These are phyloP conservation scores for Tenthredo livida DNA, from an alignment of 2,888 invertebrate genomes.

Conservation along the genomic window DNA sequence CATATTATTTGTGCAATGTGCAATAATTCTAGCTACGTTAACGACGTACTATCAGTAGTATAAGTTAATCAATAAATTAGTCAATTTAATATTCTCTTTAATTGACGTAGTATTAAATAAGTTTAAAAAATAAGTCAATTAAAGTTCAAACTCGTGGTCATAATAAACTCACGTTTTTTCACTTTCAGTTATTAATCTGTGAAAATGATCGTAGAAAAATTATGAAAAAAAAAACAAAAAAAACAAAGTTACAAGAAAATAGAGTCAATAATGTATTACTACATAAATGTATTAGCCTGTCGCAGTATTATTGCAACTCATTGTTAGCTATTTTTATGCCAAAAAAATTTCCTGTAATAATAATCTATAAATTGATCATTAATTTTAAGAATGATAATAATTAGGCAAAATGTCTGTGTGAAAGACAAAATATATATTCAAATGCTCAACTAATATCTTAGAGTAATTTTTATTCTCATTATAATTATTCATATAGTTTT, in stretches of 20 bases:
- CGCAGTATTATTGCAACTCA: constrained; percentile 24
- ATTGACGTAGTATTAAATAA: constrained; percentile 12
- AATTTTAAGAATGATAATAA: constrained; percentile 6
- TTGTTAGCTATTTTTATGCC: constrained; percentile 31
- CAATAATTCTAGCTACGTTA: constrained; percentile 18
- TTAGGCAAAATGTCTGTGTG: background rate
- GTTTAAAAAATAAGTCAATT: constrained; percentile 45
- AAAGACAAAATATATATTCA: constrained; percentile 10
- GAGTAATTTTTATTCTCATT: background rate
- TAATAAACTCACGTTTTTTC: constrained; percentile 4
- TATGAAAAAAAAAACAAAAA: too few relatives aligned
- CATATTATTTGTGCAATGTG: constrained; percentile 33
- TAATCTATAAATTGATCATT: constrained; percentile 23
- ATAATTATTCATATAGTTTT: background rate
- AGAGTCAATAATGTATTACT: constrained; percentile 16
- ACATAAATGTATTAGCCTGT: background rate
- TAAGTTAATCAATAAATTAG: constrained; percentile 9
- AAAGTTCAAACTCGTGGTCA: constrained; percentile 29
- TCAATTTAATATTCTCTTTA: constrained; percentile 14
- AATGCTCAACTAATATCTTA: constrained; percentile 27
- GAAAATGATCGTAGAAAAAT: background rate
- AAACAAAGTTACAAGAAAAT: background rate
- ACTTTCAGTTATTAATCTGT: background rate
- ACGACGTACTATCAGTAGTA: constrained; percentile 18
- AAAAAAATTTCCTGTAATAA: background rate